phyloP scores from a whole-genome alignment of 2,888 invertebrate genomes.

The Eilema caniola region DNA sequence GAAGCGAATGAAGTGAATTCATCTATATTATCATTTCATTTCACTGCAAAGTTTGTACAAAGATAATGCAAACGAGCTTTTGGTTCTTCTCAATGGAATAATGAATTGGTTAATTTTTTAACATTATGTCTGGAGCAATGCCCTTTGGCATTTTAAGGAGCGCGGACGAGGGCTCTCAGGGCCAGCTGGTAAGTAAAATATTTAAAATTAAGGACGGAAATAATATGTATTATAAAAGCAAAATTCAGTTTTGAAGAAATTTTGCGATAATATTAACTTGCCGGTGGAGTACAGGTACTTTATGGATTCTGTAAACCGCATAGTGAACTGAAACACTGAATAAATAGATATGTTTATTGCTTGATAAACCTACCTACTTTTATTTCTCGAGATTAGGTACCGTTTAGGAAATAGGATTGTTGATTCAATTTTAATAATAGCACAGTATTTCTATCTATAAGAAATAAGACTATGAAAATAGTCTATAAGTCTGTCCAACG shows the following conservation, averaged over 20 bases:
- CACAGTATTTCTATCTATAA: no score
- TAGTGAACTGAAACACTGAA: no score
- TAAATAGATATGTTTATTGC: no score
- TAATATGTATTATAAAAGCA: neutral
- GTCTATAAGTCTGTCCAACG: no score
- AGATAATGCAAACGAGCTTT: neutral
- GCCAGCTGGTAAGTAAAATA: neutral
- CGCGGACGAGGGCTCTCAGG: neutral
- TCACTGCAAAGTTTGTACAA: neutral
- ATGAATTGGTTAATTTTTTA: slow-evolving; percentile 1
- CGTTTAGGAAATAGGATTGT: no score
- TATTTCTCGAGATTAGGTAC: no score
- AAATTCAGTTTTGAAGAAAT: neutral
- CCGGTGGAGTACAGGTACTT: neutral
- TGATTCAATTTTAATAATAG: no score
- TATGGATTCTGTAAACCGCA: neutral
- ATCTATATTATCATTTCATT: neutral
- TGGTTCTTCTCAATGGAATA: neutral
- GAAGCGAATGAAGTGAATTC: neutral
- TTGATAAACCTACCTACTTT: no score
- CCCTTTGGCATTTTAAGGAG: slow-evolving; percentile 8
- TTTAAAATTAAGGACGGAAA: neutral
- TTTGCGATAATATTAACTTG: neutral
- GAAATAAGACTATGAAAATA: no score
- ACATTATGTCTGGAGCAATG: slow-evolving; percentile 7